Conservation (phyloP, 2,797 vertebrate genomes). For the Valencia hispanica region DNA sequence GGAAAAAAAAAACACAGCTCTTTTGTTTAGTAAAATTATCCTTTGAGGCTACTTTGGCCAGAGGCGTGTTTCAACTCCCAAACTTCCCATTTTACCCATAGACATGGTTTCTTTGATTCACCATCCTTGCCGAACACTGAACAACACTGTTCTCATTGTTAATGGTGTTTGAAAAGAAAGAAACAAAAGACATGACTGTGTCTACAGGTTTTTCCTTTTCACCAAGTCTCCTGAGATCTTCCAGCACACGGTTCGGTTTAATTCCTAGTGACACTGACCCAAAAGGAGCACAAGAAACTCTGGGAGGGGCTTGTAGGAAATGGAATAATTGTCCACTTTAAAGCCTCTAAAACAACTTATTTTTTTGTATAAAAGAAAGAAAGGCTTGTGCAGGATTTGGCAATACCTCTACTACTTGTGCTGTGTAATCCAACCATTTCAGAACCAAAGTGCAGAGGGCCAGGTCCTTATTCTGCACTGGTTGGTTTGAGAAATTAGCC, state of each 20-base stretch:
- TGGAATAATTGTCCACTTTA: background rate
- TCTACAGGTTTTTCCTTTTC: slow-evolving; percentile 23
- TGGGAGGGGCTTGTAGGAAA: slow-evolving; percentile 24
- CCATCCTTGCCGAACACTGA: slow-evolving; percentile 23
- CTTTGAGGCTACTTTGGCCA: slow-evolving; percentile 35
- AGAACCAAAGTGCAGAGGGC: background rate
- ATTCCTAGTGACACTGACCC: slow-evolving; percentile 54
- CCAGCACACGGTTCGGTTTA: slow-evolving; percentile 26
- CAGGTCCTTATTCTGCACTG: slow-evolving; percentile 35
- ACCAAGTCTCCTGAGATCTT: slow-evolving; percentile 33
- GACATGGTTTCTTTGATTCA: slow-evolving; percentile 58
- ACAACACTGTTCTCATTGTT: slow-evolving; percentile 5
- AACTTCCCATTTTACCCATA: slow-evolving; percentile 60
- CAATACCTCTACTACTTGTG: background rate
- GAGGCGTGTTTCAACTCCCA: slow-evolving; percentile 46
- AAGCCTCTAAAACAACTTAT: slow-evolving; percentile 8
- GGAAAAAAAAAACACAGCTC: slow-evolving; percentile 34
- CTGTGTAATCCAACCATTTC: background rate
- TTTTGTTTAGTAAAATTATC: slow-evolving; percentile 19
- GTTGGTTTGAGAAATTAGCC: slow-evolving; percentile 42
- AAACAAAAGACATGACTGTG: slow-evolving; percentile 40
- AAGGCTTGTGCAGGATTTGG: background rate
- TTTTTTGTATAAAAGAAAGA: background rate
- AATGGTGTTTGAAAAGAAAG: slow-evolving; percentile 38
- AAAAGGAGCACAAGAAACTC: slow-evolving; percentile 30